Conservation (phyloP, 2,888 invertebrate species). For the Coremacera marginata region DNA sequence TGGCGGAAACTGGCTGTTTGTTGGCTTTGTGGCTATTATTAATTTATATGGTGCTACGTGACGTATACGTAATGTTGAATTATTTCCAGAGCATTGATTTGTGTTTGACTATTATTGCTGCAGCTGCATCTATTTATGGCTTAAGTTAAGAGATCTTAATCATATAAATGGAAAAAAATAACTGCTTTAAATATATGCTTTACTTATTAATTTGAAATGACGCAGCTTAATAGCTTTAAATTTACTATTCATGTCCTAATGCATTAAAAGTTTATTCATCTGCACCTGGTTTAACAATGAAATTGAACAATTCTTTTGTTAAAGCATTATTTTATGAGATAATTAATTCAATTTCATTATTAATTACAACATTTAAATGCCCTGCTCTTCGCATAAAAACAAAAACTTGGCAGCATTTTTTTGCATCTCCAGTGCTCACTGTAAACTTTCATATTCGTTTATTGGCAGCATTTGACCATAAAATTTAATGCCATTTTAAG, state of each 20-base stretch:
- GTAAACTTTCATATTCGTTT: not conserved
- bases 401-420: not conserved
- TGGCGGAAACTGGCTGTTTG: not conserved
- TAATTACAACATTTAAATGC: not conserved
- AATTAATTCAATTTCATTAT: no score
- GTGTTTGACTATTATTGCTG: no score
- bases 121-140: not conserved
- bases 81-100: no score
- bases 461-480: not conserved
- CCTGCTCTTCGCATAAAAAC: not conserved
- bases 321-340: no score
- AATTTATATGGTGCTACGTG: not conserved
- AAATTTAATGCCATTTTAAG: not conserved
- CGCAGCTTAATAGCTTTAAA: no score
- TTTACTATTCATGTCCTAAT: no score
- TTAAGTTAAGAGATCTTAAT: not conserved
- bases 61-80: not conserved
- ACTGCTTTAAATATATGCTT: not conserved
- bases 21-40: not conserved
- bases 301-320: no score
- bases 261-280: not conserved
- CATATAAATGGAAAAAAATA: not conserved
- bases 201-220: not conserved
- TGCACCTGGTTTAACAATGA: no score
- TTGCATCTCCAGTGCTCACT: not conserved